Conservation (phyloP, 1,140 invertebrate species). For the Drosophila erecta region DNA sequence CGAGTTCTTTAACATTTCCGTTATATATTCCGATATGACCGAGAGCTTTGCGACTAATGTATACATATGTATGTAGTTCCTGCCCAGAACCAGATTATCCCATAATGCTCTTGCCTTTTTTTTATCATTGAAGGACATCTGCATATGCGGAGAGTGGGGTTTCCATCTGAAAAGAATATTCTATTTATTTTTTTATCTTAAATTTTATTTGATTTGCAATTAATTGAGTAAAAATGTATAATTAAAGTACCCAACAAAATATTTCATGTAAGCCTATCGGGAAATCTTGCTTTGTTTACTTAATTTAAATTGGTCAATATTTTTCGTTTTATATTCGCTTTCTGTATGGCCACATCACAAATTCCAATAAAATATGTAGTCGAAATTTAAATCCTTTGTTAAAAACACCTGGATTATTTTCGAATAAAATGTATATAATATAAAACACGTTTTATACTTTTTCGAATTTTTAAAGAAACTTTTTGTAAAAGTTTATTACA, state of each 20-base stretch:
- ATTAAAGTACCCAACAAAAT: background rate
- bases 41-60: constrained; percentile 30
- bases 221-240: background rate
- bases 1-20: constrained; percentile 31
- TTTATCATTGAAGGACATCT: constrained; percentile 39
- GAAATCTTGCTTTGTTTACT: no score
- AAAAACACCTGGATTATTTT: background rate
- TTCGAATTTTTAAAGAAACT: no score
- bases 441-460: no score
- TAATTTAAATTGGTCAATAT: no score
- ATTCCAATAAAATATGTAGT: background rate
- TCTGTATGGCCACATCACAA: no score
- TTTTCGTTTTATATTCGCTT: no score
- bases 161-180: constrained; percentile 7
- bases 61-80: constrained; percentile 28
- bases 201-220: constrained; percentile 26
- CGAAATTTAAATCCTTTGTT: background rate
- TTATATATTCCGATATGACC: constrained; percentile 37
- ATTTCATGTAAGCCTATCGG: fast-evolving
- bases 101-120: constrained; percentile 11
- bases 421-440: no score
- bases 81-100: constrained; percentile 33
- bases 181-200: constrained; percentile 24
- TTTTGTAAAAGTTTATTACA: background rate
- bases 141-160: background rate